Evolutionary conservation across 2,888 invertebrate species (phyloP).

Genomic region (Idaea dimidiata): DNA sequence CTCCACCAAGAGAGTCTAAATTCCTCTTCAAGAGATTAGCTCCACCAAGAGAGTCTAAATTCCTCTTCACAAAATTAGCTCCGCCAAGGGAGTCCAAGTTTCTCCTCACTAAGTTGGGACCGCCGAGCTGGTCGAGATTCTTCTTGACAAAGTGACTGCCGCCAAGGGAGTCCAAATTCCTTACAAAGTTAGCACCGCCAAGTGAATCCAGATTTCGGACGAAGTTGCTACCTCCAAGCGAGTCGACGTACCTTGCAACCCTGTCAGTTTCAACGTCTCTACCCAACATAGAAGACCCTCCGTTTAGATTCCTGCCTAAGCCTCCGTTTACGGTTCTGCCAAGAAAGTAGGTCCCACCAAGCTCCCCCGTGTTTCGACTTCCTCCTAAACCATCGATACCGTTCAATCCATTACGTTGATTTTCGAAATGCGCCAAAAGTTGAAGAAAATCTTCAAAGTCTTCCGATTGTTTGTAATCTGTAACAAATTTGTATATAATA

Average conservation of each 20-base stretch:
- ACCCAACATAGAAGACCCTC: constrained; percentile 41
- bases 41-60: constrained; percentile 67
- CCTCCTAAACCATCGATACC: constrained; percentile 42
- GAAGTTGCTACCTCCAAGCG: constrained; percentile 64
- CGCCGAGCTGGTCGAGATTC: constrained; percentile 67
- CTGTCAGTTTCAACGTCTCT: constrained; percentile 43
- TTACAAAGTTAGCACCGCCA: constrained; percentile 69
- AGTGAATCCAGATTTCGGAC: constrained; percentile 65
- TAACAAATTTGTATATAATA: constrained; percentile 38
- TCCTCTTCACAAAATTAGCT: constrained; percentile 64
- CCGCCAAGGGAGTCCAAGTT: constrained; percentile 68
- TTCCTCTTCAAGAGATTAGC: constrained; percentile 60
- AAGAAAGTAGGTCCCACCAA: constrained; percentile 36
- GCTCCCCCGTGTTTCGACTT: constrained; percentile 20
- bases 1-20: constrained; percentile 66
- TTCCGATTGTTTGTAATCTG: constrained; percentile 60
- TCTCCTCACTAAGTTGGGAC: constrained; percentile 66
- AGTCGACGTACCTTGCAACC: constrained; percentile 46
- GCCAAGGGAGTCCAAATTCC: constrained; percentile 63
- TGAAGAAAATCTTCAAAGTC: constrained; percentile 60
- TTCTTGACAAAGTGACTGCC: constrained; percentile 69
- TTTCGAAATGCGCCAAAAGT: constrained; percentile 54
- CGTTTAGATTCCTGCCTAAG: constrained; percentile 42
- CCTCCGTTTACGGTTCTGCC: constrained; percentile 33
- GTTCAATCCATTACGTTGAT: constrained; percentile 43